Evolutionary conservation across 2,113 vertebrate species (phyloP).

Genomic region (Chamaea fasciata): DNA sequence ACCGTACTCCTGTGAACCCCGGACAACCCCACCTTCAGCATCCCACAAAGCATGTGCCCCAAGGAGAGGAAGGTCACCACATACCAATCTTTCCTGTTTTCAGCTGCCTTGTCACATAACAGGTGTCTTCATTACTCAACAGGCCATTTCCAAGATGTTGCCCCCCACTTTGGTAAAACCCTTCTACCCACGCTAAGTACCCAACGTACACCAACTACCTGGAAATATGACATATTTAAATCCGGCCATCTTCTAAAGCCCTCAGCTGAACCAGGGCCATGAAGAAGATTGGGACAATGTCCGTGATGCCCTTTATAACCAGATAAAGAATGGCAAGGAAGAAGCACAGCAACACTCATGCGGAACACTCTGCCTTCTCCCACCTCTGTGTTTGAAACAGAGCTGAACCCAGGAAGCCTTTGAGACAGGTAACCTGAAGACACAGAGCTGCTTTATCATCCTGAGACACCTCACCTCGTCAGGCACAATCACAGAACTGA

Average conservation of each 20-base stretch:
- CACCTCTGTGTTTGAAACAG: rapidly evolving
- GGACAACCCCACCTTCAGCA: not conserved
- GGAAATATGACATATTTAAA: not conserved
- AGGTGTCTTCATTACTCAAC: not conserved
- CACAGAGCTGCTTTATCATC: not conserved
- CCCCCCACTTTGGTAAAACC: not conserved
- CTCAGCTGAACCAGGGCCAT: not conserved
- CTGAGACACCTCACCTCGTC: not conserved
- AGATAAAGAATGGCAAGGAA: not conserved
- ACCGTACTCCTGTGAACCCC: not conserved
- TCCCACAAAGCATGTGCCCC: rapidly evolving
- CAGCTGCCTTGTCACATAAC: not conserved
- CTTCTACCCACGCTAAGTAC: not conserved
- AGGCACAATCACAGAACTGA: not conserved
- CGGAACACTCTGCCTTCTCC: not conserved
- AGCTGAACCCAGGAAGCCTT: not conserved
- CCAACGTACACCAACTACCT: not conserved
- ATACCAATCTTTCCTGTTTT: not conserved
- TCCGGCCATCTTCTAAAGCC: not conserved
- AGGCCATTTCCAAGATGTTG: rapidly evolving
- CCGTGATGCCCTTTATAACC: not conserved
- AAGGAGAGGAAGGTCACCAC: not conserved
- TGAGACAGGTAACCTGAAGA: not conserved
- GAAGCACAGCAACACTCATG: rapidly evolving
- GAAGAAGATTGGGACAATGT: rapidly evolving